A percentile compares a stretch with the other conserved stretches of the same genome.
These are phyloP conservation scores for Sipha maydis DNA, from an alignment of 2,888 invertebrate genomes.

Conservation along the genomic window DNA sequence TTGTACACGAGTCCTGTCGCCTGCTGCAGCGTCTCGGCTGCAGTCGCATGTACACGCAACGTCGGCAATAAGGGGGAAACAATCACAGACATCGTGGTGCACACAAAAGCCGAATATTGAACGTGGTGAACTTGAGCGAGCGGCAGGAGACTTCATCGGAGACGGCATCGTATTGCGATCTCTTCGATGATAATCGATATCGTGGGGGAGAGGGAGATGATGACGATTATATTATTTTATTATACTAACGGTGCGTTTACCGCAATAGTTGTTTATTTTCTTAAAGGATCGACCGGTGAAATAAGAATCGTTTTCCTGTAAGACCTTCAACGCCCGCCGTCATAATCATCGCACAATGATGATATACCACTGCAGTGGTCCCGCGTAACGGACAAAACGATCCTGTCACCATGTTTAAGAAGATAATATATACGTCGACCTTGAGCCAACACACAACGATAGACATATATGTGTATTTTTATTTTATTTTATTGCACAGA, in stretches of 20 bases:
- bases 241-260: neutral
- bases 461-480: neutral
- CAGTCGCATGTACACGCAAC: neutral
- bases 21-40: neutral
- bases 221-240: neutral
- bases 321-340: neutral
- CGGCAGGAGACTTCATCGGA: neutral
- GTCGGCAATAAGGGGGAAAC: neutral
- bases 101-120: neutral
- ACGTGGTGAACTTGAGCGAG: neutral
- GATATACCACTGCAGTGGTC: neutral
- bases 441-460: neutral
- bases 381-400: neutral
- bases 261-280: neutral
- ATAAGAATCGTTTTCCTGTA: neutral
- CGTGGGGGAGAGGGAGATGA: neutral
- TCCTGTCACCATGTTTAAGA: neutral
- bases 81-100: neutral
- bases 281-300: neutral
- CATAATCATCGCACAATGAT: neutral
- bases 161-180: neutral
- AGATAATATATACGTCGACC: neutral
- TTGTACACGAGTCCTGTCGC: neutral
- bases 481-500: neutral
- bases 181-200: neutral